Evolutionary conservation across 2,113 vertebrate species (phyloP).

Genomic region (Laterallus jamaicensis): DNA sequence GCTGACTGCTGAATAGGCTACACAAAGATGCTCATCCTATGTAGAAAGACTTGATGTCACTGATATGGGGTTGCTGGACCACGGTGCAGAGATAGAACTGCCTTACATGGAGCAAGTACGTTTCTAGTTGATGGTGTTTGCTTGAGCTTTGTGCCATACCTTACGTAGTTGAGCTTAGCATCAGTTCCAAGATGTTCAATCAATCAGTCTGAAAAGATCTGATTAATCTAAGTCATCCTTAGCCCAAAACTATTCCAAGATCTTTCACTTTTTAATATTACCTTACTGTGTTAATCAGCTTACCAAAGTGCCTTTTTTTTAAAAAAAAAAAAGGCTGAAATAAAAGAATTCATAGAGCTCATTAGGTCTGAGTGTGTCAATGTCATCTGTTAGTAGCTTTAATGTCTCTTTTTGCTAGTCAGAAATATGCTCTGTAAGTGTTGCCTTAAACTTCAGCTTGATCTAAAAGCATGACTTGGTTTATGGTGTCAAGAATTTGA

Average conservation of each 20-base stretch:
- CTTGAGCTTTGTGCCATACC: not conserved
- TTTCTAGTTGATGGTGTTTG: not conserved
- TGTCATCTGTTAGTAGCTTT: not conserved
- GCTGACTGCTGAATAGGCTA: not conserved
- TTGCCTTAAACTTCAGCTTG: not conserved
- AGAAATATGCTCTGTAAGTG: not conserved
- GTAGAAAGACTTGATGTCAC: not conserved
- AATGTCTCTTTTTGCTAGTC: not conserved
- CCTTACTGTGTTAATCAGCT: not conserved
- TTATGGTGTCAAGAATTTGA: not conserved
- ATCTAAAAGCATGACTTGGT: not conserved
- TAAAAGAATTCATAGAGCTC: not conserved
- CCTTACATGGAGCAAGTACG: not conserved
- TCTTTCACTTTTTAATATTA: not conserved
- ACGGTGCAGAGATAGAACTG: fast-evolving
- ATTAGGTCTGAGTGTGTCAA: not conserved
- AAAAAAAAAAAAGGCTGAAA: not conserved
- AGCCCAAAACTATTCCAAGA: not conserved
- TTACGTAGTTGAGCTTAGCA: not conserved
- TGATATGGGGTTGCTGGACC: not conserved
- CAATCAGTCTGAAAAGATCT: not conserved
- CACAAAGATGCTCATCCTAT: not conserved
- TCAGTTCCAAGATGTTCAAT: not conserved
- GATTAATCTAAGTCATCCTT: not conserved
- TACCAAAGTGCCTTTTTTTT: not conserved